Base-by-base conservation (phyloP, 1,140 invertebrate genomes). In the Drosophila bipectinata region DNA sequence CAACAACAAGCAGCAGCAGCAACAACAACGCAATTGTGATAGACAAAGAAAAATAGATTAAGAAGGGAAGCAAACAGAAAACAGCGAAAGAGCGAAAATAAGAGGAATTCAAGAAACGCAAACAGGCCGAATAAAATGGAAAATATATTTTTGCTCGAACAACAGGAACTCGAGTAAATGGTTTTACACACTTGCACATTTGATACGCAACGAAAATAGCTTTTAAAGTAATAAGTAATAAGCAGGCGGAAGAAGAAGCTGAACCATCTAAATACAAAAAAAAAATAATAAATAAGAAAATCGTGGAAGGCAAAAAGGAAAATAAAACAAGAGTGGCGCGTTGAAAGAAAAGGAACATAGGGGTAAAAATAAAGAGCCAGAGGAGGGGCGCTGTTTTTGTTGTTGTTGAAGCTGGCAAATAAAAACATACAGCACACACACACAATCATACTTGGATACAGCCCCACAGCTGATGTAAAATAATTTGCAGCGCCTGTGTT, bases 31-130 rank as follows among this genome's bases (percentile, higher is more conserved):
- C 83, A 88, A 88, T 88, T 88, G 83, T 88, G 79, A 88, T 88
- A 88, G 83, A 88, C 83, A 88, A 88, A 88, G 83, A 89, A 88
- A 88, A 88, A 88, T 87, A 87, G 79, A 87, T 87, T 88, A 87
- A 76, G 77, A 63, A 74, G 82, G 59, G 53, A 63, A 54, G 55
- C 41, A 72, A 74, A 71, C 63, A 61, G 74, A 74, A 72, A 74
- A 71, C 63, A 61, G 74, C 79, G 60, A 78, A 67, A 72, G 45
- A 60, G 63, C 62, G 52, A 64, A 83, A 44, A 15, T 58, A 60
- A 59, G 47, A 44, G 44, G 59, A 73, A 71, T 55, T 57, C 51
- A 59, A 78, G 74, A 77, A 82, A 34, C 57, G 67, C 66, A 74
- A 59, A 54, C 72, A 18, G 47, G 9, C 63, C 37, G 52, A 56